Conservation (phyloP, 2,797 vertebrate species). For the Denticeps clupeoides region DNA sequence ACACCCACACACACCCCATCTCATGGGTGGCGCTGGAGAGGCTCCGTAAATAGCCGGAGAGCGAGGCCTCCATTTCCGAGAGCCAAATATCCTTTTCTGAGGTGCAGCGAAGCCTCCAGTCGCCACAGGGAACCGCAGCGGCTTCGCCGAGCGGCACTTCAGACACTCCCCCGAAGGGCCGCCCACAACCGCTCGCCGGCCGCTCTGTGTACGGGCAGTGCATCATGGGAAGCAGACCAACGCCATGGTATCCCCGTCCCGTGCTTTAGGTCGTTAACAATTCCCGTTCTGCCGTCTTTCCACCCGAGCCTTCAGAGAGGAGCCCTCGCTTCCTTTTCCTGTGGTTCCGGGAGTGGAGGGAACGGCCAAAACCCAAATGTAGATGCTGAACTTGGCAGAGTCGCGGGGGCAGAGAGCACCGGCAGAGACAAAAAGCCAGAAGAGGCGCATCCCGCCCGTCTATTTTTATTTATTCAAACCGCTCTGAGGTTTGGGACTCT, state of each 20-base stretch:
- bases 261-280: too few relatives aligned
- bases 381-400: slow-evolving; percentile 59
- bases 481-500: slow-evolving; percentile 58
- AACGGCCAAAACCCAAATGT: slow-evolving; percentile 70
- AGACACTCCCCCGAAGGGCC: slow-evolving; percentile 36
- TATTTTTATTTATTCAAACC: slow-evolving; percentile 55
- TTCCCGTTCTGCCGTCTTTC: too few relatives aligned
- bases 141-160: slow-evolving; percentile 64
- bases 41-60: slow-evolving; percentile 67
- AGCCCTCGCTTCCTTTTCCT: slow-evolving; percentile 66
- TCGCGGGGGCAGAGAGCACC: slow-evolving; percentile 44
- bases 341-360: slow-evolving; percentile 54
- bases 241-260: not conserved
- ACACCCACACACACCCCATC: not conserved
- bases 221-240: too few relatives aligned
- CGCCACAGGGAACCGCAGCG: slow-evolving; percentile 60
- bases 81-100: slow-evolving; percentile 77
- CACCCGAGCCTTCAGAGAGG: too few relatives aligned
- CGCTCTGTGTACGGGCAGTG: too few relatives aligned
- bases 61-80: slow-evolving; percentile 64
- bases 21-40: slow-evolving; percentile 66
- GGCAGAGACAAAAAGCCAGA: slow-evolving; percentile 57
- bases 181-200: not conserved
- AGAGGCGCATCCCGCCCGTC: slow-evolving; percentile 55
- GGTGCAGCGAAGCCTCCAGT: slow-evolving; percentile 65